These are phyloP conservation scores for Acronicta leporina DNA, from an alignment of 2,888 invertebrate species.

Conservation along the genomic window DNA sequence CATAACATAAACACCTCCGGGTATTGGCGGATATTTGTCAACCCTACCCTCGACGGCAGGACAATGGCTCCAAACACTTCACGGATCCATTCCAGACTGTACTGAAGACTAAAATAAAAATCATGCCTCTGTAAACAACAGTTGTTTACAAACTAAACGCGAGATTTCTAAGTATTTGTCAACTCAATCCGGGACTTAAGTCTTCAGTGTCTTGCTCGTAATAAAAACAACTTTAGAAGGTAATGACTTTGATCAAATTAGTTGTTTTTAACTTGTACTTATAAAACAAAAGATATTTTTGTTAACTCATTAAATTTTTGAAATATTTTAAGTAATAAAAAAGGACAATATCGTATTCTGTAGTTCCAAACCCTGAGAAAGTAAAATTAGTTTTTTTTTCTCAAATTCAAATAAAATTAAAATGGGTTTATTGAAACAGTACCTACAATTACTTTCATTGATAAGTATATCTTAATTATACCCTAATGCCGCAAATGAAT, in stretches of 20 bases:
- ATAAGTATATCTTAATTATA: background rate
- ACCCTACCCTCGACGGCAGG: conserved; percentile 19
- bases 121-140: conserved; percentile 13
- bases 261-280: no score
- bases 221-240: no score
- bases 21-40: conserved; percentile 18
- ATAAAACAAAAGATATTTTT: no score
- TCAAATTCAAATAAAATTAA: no score
- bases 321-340: no score
- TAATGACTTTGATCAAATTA: no score
- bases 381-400: no score
- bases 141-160: conserved; percentile 35
- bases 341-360: no score
- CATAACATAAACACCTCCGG: conserved; percentile 13
- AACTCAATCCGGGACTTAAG: conserved; percentile 10
- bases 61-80: conserved; percentile 28
- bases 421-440: no score
- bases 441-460: no score
- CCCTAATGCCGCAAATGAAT: background rate
- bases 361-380: no score
- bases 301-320: no score
- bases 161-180: conserved; percentile 1
- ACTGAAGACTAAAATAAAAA: conserved; percentile 34
- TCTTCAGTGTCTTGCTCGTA: background rate
- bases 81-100: conserved; percentile 17